Base-by-base conservation (phyloP, 2,797 vertebrate genomes). In the Vireo griseus region DNA sequence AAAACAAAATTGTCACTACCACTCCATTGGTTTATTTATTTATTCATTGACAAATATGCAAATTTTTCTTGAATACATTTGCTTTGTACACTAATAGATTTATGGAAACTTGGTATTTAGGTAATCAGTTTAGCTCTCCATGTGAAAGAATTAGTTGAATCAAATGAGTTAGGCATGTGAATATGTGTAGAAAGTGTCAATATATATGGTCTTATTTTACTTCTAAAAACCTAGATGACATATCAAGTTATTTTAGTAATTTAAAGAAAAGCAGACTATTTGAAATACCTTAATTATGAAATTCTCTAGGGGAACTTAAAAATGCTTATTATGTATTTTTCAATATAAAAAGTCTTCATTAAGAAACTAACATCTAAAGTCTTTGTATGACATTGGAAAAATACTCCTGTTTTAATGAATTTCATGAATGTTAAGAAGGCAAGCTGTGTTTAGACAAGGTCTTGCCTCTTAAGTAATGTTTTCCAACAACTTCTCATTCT, bases 391-490 rank as follows among this genome's bases (percentile, higher is more conserved):
- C 8, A 16, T 52, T 80, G 79, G 66, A 80, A 94, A 91, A 85
- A 68, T 74, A 55, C 25, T 54, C 17, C 26, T 73, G 51, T 89
- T 87, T 87, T 73, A 94, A 76, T 50, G 58, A 63, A 73, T 94
- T 86, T 82, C 52, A 79, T 92, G 55, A 84, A 93, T 84, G 62
- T 59, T 94, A 94, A 71, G 74, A 90, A 84, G 79, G 42, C n/a
- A 82, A 81, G 66, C 51, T 84, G 11, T 86, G 79, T 78, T 88
- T 76, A 82, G 79, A 63, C 35, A 68, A 83, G 75, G 58, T 92
- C 66, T 93, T 86, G 42, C 39, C 55, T 94, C 84, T 92, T 72
- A 83, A 75, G 84, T 92, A 82, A 88, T 84, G 51, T 87, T 95
- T 94, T 90, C 67, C 75, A 88, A 61, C 71, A 57, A 61, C 45